phyloP scores from a whole-genome alignment of 2,113 vertebrate species.

The Myocastor coypus region DNA sequence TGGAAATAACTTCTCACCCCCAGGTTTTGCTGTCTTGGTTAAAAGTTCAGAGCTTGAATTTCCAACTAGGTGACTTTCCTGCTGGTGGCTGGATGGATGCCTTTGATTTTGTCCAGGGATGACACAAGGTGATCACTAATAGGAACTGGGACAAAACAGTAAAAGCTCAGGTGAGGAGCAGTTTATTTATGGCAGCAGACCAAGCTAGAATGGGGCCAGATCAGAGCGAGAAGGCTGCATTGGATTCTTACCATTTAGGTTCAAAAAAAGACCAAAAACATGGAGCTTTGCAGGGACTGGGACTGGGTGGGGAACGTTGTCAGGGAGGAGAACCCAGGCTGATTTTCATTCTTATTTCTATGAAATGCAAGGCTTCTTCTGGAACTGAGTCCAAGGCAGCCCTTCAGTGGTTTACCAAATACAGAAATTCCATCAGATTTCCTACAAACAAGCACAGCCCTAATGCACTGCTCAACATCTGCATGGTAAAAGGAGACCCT shows the following conservation, averaged over 20 bases:
- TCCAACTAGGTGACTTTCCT: constrained; percentile 6
- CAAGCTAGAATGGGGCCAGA: background rate
- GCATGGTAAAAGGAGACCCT: constrained; percentile 59
- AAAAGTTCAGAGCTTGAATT: constrained; percentile 46
- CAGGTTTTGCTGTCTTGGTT: constrained; percentile 28
- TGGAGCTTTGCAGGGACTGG: background rate
- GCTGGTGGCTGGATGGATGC: background rate
- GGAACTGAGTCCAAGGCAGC: constrained; percentile 48
- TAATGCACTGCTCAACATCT: constrained; percentile 66
- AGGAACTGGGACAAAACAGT: constrained; percentile 19
- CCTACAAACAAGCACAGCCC: constrained; percentile 39
- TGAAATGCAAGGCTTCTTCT: constrained; percentile 15
- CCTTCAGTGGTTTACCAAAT: constrained; percentile 15
- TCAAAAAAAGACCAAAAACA: background rate
- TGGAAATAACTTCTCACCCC: constrained; percentile 27
- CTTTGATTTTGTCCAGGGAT: constrained; percentile 26
- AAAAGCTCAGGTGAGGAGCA: background rate
- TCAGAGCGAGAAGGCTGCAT: background rate
- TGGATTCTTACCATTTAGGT: background rate
- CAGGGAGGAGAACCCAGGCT: background rate
- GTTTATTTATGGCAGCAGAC: constrained; percentile 7
- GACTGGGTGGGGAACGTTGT: background rate
- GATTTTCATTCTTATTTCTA: background rate
- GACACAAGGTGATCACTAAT: background rate
- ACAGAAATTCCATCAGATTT: constrained; percentile 42